Conservation (phyloP, 2,797 vertebrate genomes). For the Danio aesculapii region DNA sequence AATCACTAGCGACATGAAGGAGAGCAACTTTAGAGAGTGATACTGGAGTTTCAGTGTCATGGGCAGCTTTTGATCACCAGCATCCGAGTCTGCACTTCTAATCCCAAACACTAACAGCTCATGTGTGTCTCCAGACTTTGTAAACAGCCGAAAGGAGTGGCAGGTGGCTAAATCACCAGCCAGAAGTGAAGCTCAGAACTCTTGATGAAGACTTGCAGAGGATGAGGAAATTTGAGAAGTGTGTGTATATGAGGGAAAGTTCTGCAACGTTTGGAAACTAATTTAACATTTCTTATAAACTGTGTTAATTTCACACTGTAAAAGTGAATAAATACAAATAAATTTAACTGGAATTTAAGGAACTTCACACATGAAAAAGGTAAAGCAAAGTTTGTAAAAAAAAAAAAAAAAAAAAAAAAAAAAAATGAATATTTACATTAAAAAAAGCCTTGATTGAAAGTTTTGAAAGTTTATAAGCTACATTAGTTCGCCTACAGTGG, state of each 20-base stretch:
- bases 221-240: not conserved
- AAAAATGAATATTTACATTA: no score
- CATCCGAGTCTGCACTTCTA: slow-evolving; percentile 49
- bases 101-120: slow-evolving; percentile 46
- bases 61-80: slow-evolving; percentile 60
- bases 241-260: not conserved
- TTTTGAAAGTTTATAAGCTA: not conserved
- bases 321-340: not conserved
- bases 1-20: slow-evolving; percentile 53
- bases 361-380: not conserved
- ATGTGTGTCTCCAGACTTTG: slow-evolving; percentile 30
- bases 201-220: slow-evolving; percentile 22
- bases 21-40: slow-evolving; percentile 48
- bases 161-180: slow-evolving; percentile 14
- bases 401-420: not conserved
- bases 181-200: slow-evolving; percentile 7
- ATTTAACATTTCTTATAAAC: not conserved
- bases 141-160: slow-evolving; percentile 37
- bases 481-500: not conserved
- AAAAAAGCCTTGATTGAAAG: not conserved
- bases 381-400: not conserved
- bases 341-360: not conserved
- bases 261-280: not conserved
- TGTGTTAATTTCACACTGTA: not conserved
- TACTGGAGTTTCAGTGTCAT: slow-evolving; percentile 53